Conservation (phyloP, 2,888 invertebrate genomes). For the Eupithecia insigniata region DNA sequence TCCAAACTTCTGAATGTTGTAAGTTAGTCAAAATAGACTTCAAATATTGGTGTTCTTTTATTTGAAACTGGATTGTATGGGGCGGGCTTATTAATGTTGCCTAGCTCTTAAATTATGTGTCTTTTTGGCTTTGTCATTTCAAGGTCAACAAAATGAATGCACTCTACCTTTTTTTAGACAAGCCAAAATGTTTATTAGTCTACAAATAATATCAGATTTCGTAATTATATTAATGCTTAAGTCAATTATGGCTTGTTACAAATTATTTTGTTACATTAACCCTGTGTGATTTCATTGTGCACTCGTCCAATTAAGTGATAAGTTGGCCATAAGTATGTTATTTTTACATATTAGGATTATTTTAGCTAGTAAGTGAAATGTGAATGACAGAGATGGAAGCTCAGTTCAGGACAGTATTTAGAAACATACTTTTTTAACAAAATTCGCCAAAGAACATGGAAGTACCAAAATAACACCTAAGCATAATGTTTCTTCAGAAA, state of each 20-base stretch:
- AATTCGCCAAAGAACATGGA: slow-evolving; percentile 8
- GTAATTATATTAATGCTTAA: neutral
- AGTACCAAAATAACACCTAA: neutral
- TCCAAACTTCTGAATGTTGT: neutral
- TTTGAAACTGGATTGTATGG: neutral
- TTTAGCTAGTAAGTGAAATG: slow-evolving; percentile 67
- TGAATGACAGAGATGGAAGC: slow-evolving; percentile 26
- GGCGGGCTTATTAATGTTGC: neutral
- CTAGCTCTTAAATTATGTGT: neutral
- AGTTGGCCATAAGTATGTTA: slow-evolving; percentile 51
- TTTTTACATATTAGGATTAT: slow-evolving; percentile 52
- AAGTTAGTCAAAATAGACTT: neutral
- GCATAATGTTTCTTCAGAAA: neutral
- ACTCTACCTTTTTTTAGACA: neutral
- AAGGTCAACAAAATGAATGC: neutral
- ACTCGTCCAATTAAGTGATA: slow-evolving; percentile 50
- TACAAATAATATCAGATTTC: neutral
- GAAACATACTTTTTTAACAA: neutral
- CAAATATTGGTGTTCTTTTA: neutral
- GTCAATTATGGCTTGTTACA: slow-evolving; percentile 12
- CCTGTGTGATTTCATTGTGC: slow-evolving; percentile 24
- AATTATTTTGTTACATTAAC: slow-evolving; percentile 6
- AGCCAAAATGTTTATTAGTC: neutral
- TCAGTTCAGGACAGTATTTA: slow-evolving; percentile 26
- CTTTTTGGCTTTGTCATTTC: neutral